A percentile compares a stretch with the other conserved stretches of the same genome.
Evolutionary conservation across 64 coral and sea anemone genomes (phyloP).

Genomic region (Montipora capricornis): DNA sequence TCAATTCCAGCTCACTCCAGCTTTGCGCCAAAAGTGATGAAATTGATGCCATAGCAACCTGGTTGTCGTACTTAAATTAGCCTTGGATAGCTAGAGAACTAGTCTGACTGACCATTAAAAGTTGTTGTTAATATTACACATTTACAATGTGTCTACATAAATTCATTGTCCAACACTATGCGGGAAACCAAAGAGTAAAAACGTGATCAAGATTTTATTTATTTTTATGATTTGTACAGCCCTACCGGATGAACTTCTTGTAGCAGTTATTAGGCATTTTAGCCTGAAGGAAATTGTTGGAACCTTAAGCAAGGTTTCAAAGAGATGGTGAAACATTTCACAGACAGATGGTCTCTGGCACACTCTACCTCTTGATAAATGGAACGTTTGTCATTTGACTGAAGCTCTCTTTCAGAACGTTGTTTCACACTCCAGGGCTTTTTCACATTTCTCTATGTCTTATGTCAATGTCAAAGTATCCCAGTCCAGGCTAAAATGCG

Average conservation of each 20-base stretch:
- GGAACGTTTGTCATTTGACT: slow-evolving; percentile 36
- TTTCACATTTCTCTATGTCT: slow-evolving; percentile 42
- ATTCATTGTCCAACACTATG: slow-evolving; percentile 74
- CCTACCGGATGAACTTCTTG: slow-evolving; percentile 72
- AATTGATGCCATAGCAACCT: slow-evolving; percentile 76
- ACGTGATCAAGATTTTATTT: slow-evolving; percentile 71
- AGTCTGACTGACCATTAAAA: slow-evolving; percentile 74
- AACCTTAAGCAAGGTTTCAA: slow-evolving; percentile 59
- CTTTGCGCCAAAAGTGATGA: slow-evolving; percentile 74
- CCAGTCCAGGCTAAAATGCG: slow-evolving; percentile 38
- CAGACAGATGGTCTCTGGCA: slow-evolving; percentile 60
- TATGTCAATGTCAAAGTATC: slow-evolving; percentile 35
- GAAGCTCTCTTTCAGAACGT: slow-evolving; percentile 35
- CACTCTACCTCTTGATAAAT: slow-evolving; percentile 56
- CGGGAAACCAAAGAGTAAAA: slow-evolving; percentile 70
- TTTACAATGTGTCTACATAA: slow-evolving; percentile 74
- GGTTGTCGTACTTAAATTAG: slow-evolving; percentile 68
- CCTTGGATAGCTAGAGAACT: slow-evolving; percentile 72
- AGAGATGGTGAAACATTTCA: slow-evolving; percentile 52
- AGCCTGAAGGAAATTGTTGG: slow-evolving; percentile 71
- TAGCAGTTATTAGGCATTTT: slow-evolving; percentile 72
- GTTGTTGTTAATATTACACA: slow-evolving; percentile 73
- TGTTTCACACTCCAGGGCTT: slow-evolving; percentile 46
- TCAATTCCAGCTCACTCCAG: slow-evolving; percentile 77
- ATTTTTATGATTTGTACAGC: slow-evolving; percentile 68